Evolutionary conservation across 2,797 vertebrate genomes (phyloP).

Genomic region (Fratercula arctica): DNA sequence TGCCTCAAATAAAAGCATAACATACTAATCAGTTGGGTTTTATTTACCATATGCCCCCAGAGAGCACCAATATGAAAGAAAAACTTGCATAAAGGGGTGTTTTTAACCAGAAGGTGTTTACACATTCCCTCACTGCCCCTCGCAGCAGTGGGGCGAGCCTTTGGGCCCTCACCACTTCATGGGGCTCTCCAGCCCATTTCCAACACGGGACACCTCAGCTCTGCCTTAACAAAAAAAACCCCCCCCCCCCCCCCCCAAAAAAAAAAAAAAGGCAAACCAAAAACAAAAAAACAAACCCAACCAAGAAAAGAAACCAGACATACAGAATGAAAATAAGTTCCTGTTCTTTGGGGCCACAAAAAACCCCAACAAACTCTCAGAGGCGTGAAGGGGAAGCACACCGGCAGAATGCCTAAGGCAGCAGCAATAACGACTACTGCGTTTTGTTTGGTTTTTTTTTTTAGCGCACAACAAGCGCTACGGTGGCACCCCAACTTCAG

Average conservation of each 20-base stretch:
- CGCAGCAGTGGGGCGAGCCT: fast-evolving
- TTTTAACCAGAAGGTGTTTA: neutral
- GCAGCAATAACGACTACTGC: fast-evolving
- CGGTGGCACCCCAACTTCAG: neutral
- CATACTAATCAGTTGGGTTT: neutral
- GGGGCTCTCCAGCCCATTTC: fast-evolving
- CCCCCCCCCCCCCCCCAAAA: fast-evolving
- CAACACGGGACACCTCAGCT: neutral
- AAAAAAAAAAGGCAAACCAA: neutral
- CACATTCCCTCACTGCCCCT: fast-evolving
- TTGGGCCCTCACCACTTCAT: fast-evolving
- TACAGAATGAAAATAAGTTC: neutral
- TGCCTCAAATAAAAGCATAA: fast-evolving
- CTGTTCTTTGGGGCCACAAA: neutral
- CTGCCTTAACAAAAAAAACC: fast-evolving
- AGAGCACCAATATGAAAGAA: fast-evolving
- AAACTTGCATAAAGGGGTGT: fast-evolving
- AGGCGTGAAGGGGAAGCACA: fast-evolving
- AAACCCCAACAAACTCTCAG: neutral
- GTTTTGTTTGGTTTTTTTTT: too few species aligned
- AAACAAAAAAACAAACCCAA: too few species aligned
- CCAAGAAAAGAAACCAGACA: neutral
- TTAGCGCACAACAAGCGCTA: fast-evolving
- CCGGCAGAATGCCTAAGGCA: fast-evolving
- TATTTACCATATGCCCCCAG: neutral